Evolutionary conservation across 2,888 invertebrate species (phyloP).

Genomic region (Lochmaea capreae): DNA sequence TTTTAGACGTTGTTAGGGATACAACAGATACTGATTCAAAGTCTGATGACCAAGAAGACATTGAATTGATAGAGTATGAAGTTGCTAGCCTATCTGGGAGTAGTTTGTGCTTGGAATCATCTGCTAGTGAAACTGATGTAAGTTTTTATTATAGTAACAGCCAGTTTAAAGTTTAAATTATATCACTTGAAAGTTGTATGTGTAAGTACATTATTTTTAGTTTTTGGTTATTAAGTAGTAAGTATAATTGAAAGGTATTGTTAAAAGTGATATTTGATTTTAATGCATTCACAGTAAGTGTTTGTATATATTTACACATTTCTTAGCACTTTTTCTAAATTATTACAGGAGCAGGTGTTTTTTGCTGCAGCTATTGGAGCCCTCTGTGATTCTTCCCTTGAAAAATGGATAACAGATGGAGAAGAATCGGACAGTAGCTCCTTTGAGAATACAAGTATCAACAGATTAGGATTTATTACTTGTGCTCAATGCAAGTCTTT

Average conservation of each 20-base stretch:
- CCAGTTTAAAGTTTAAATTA: neutral
- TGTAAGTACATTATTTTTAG: neutral
- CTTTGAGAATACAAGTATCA: constrained; percentile 53
- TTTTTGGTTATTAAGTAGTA: neutral
- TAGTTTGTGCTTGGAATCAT: constrained; percentile 51
- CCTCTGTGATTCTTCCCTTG: constrained; percentile 59
- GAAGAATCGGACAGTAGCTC: constrained; percentile 61
- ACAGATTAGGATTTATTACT: constrained; percentile 70
- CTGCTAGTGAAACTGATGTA: constrained; percentile 70
- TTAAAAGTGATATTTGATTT: neutral
- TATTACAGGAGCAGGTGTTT: constrained; percentile 50
- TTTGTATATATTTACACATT: neutral
- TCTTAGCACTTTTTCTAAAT: constrained; percentile 8
- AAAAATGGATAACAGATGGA: constrained; percentile 61
- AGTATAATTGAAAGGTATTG: neutral
- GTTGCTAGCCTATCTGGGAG: constrained; percentile 69
- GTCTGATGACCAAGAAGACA: constrained; percentile 46
- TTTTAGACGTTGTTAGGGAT: constrained; percentile 63
- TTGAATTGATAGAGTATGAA: constrained; percentile 60
- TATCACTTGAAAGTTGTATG: neutral
- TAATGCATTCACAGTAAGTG: neutral
- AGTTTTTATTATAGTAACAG: constrained; percentile 28
- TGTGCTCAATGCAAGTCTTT: constrained; percentile 74
- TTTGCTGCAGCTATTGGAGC: constrained; percentile 60
- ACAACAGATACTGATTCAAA: constrained; percentile 62